A percentile compares a stretch with the other conserved stretches of the same genome.
Conservation (phyloP, 2,888 invertebrate species). For the Aphrophora alni region DNA sequence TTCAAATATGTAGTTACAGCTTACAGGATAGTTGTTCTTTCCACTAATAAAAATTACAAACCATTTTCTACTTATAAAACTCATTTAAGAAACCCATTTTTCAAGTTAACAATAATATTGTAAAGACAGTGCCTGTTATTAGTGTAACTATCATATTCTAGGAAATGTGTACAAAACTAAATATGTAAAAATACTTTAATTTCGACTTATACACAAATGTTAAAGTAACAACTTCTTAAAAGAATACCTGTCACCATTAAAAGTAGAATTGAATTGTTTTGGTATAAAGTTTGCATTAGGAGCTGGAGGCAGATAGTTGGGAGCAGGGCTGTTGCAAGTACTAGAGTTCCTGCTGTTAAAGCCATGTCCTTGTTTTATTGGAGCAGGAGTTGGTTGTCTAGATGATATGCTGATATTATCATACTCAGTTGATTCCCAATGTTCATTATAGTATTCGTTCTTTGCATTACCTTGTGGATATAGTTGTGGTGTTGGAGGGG, state of each 20-base stretch:
- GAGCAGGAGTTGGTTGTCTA: neutral
- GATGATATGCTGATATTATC: neutral
- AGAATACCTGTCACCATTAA: conserved; percentile 18
- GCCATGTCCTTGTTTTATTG: neutral
- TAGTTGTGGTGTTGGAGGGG: conserved; percentile 20
- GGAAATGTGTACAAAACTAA: too few relatives aligned
- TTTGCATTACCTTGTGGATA: neutral
- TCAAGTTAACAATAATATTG: too few relatives aligned
- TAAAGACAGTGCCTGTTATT: too few relatives aligned
- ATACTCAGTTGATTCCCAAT: conserved; percentile 10
- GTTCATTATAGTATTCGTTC: neutral
- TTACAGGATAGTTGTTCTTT: too few relatives aligned
- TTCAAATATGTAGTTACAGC: too few relatives aligned
- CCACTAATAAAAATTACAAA: too few relatives aligned
- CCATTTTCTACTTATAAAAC: too few relatives aligned
- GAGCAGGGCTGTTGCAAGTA: neutral
- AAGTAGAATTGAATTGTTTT: neutral
- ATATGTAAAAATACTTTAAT: too few relatives aligned
- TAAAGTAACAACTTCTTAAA: too few relatives aligned
- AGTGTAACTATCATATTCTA: too few relatives aligned
- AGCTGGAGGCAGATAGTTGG: neutral
- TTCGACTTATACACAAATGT: too few relatives aligned
- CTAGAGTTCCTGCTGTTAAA: neutral
- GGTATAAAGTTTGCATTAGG: conserved; percentile 20
- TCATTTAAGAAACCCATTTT: too few relatives aligned